Evolutionary conservation across 2,888 invertebrate genomes (phyloP).

Genomic region (Lasius platythorax): DNA sequence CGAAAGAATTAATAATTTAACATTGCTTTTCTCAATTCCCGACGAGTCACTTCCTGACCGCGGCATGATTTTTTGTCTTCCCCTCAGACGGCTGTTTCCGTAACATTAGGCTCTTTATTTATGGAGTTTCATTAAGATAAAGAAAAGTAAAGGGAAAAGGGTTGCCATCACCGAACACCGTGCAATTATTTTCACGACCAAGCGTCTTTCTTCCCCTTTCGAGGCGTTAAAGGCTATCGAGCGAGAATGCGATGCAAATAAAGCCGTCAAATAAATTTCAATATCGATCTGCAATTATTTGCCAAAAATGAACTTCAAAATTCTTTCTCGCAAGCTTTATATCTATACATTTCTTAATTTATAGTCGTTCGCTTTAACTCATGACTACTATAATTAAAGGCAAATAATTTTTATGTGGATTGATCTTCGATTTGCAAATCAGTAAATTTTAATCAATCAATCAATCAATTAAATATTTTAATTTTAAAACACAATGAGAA

Average conservation of each 20-base stretch:
- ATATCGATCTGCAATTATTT: conserved; percentile 81
- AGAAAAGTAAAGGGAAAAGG: conserved; percentile 81
- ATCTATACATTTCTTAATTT: background rate
- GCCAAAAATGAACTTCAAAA: conserved; percentile 34
- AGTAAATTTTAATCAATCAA: background rate
- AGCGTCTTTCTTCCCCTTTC: conserved; percentile 69
- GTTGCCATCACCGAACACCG: conserved; percentile 83
- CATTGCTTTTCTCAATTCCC: conserved; percentile 52
- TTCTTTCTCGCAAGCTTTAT: conserved; percentile 1
- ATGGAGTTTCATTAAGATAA: conserved; percentile 86
- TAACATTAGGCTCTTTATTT: conserved; percentile 85
- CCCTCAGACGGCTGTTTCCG: conserved; percentile 78
- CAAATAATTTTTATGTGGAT: background rate
- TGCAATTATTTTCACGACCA: conserved; percentile 84
- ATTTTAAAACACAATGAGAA: background rate
- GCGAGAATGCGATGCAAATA: conserved; percentile 81
- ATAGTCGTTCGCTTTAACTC: background rate
- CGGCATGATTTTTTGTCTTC: conserved; percentile 77
- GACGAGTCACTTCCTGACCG: conserved; percentile 68
- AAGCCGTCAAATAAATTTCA: conserved; percentile 84
- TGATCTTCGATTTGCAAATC: background rate
- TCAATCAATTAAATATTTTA: background rate
- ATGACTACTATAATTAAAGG: background rate
- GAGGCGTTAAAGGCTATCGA: conserved; percentile 50
- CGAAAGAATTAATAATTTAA: conserved; percentile 68